Base-by-base conservation (phyloP, 2,888 invertebrate species). In the Drosophila cognata region DNA sequence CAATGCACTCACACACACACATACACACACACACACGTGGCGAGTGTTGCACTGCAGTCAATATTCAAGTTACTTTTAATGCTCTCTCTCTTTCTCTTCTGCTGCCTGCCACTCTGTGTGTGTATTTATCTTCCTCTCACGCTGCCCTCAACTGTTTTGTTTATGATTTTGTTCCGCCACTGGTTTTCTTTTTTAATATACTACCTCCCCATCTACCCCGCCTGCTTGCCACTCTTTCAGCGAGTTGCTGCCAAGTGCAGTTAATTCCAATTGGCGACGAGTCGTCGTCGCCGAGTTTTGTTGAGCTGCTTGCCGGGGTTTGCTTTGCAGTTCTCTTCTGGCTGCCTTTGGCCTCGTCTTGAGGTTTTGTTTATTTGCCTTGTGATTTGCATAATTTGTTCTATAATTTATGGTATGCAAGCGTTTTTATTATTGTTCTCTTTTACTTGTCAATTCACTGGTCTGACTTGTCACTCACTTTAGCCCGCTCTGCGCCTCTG, bases 341-440 rank as follows among this genome's bases (percentile, higher is more conserved):
- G 51, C 70, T 65, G 58, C 53, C 77, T 78, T 64, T 72, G 60
- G 82, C 73, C 67, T 64, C 82, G 77, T 82, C 82, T 82, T 78
- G 79, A 62, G 82, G 69, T 67, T 82, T 70, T 82, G 76, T 80
- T 77, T 83, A 71, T 81, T 86, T 83, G 82, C 79, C 82, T 81
- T 77, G 79, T 88, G 90, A 91, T 88, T 88, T 88, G 91, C 88
- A 88, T 88, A 88, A 91, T 91, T 88, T 91, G 91, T 88, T 88
- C 88, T 83, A 91, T 88, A 88, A 90, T 91, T 88, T 88, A 79
- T 90, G 84, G 87, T 79, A 83, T 90, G 91, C 89, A 81, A 84
- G 72, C 75, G 68, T 82, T 82, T 76, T 79, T 81, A 71, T 80
- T 82, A 80, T 88, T 84, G 72, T 85, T 84, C 72, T 82, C 72